Base-by-base conservation (phyloP, 2,113 vertebrate genomes). In the Clarias batrachus region DNA sequence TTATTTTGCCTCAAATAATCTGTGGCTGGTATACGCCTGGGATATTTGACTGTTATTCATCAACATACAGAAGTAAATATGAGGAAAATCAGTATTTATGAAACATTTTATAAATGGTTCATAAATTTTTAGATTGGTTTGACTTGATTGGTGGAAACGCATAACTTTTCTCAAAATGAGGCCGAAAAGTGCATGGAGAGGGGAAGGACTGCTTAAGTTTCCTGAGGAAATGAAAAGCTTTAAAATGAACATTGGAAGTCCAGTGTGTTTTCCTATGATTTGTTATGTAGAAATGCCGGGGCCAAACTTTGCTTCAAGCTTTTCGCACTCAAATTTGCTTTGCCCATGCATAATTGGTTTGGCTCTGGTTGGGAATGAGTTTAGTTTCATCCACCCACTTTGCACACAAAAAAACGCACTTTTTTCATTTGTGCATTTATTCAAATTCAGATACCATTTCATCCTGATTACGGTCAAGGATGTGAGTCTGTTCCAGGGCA, bases 171-270 rank as follows among this genome's bases (percentile, higher is more conserved):
- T 52, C 10, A 52, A 52, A 12, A 27, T 27, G 13, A 56, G 74
- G 25, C 13, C 63, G 12, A 70, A 8, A 54, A 33, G n/a, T 48
- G 60, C 16, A 70, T 25, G 65, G 82, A 63, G 70, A 76, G 52
- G 6, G 27, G 48, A 68, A 37, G 62, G 56, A 48, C 19, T 68
- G 21, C 16, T 8, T 59, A 37, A 13, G 21, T 68, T 82, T 80
- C n/a, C 52, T 80, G 19, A 81, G 63, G 30, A 80, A 70, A 66
- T 86, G 13, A 62, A 66, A 79, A 54, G 60, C 62, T 19, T 85
- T 21, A 27, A 62, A 85, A 79, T 27, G n/a, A 23, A 17, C n/a
- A 85, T 66, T 21, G 30, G 63, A 70, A 56, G 63, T n/a, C 11
- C 59, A 8, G 23, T 10, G 4, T 16, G 60, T 52, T 8, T 27